phyloP scores from a whole-genome alignment of 2,113 vertebrate genomes.

The Paramisgurnus dabryanus region DNA sequence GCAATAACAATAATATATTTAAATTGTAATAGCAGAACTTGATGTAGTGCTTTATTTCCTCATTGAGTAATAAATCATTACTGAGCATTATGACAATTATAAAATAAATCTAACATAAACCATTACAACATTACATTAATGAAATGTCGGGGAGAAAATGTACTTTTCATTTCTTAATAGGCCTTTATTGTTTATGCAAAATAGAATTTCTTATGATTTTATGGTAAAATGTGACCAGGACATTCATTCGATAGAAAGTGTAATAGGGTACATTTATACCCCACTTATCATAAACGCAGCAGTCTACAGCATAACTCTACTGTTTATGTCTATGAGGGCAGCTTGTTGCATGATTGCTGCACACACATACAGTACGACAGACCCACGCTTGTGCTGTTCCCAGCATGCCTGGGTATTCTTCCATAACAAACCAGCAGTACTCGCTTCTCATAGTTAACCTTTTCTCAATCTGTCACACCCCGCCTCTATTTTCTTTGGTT shows the following conservation, averaged over 20 bases:
- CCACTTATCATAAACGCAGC: constrained; percentile 9
- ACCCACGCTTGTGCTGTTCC: constrained; percentile 17
- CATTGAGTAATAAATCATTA: background rate
- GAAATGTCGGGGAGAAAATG: too few relatives aligned
- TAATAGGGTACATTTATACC: background rate
- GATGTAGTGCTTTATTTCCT: too few relatives aligned
- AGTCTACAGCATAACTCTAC: constrained; percentile 17
- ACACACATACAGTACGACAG: background rate
- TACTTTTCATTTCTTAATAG: too few relatives aligned
- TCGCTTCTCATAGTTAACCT: background rate
- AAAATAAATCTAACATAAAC: too few relatives aligned
- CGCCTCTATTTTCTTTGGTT: constrained; percentile 71
- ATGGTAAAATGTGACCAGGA: background rate
- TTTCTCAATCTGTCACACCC: constrained; percentile 25
- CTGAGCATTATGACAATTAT: background rate
- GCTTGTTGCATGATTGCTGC: constrained; percentile 21
- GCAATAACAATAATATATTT: too few relatives aligned
- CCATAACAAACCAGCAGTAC: constrained; percentile 13
- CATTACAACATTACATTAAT: too few relatives aligned
- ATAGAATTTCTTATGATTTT: background rate
- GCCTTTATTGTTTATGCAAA: background rate
- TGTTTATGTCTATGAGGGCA: constrained; percentile 12
- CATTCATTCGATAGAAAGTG: background rate
- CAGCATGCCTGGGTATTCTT: constrained; percentile 17
- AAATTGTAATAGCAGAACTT: too few relatives aligned